Base-by-base conservation (phyloP, 2,113 vertebrate species). In the Penelope pileata region DNA sequence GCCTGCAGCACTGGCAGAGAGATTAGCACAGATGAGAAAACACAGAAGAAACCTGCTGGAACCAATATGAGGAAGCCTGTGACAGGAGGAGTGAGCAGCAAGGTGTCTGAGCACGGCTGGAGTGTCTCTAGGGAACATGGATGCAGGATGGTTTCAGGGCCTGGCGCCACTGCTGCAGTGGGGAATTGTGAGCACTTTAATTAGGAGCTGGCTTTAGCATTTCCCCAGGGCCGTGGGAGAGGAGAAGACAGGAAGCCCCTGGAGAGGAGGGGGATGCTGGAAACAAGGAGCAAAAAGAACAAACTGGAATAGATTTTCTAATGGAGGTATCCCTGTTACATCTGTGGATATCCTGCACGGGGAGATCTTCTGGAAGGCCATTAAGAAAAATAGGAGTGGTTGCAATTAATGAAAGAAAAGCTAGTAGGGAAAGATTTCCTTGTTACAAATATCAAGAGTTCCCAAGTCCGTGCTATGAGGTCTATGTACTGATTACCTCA, bases 121-220 rank as follows among this genome's bases (percentile, higher is more conserved):
- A 63, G 53, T 81, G 64, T 80, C 88, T 50, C 53, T 38, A 68
- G 68, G 83, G 88, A 56, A 50, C 54, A n/a, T 27, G 77, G 60
- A 68, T 32, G 72, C 32, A 62, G 66, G 86, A 86, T 19, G 27
- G 51, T 68, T 96, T 96, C 84, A 93, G 91, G 72, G 60, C 77
- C 95, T 97, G 97, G 96, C 59, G 88, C 97, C 97, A 96, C 74
- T n/a, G 75, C 66, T 96, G 73, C 95, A 93, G 38, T 42, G 63
- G 95, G 92, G 96, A 97, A 96, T 97, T 83, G 89, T 54, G 97
- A 96, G 63, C 43, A 50, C 81, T 86, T 93, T 97, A 96, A 97
- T 98, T 96, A 97, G 92, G 73, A 93, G 79, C 76, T 77, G 63
- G 70, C 94, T 91, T 95, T 67, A 85, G 56, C 34, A 43, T 91